Evolutionary conservation across 2,113 vertebrate genomes (phyloP), one percentile per base, ranked within the genome.

Genomic region (Phalacrocorax aristotelis): DNA sequence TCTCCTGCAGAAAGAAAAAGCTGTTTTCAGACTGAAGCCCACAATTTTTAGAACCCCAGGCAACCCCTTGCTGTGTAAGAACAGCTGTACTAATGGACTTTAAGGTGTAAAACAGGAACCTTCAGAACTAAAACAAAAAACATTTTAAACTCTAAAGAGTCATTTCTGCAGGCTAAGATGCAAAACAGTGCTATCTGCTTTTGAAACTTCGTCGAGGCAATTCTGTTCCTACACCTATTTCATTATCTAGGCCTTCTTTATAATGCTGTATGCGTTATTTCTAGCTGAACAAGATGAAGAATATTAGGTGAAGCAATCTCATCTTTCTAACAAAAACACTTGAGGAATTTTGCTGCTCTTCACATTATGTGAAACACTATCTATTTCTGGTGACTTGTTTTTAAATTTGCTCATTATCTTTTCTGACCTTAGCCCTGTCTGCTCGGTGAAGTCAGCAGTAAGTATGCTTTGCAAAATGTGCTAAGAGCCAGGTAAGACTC

Each of bases 391-490:
- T 54, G 62, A n/a, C 29, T 9, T 89, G 52, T 38, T 96, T 94
- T 65, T 38, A 94, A 89, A 90, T 93, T 86, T 95, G 80, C 74
- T 89, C 66, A 92, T 97, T 93, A 95, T 88, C 72, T 54, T 7
- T 75, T 95, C 58, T 88, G 94, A 97, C 89, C 89, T 96, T 88
- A 90, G 23, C 25, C 34, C 49, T 82, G 77, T 13, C 62, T 93
- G n/a, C 60, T 87, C 51, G 8, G 70, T 58, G 87, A 89, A 88
- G 95, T 96, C 95, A 97, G 84, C 82, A 97, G 70, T 95, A 98
- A 95, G 32, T 83, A 58, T 82, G 54, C 42, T 89, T 75, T 70
- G 38, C 46, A 94, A 89, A 93, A 20, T 85, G 16, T 86, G 34
- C 66, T 65, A 79, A 26, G 21, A 94, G 54, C 20, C 86, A 95